Conservation (phyloP, 2,113 vertebrate species). For the Sebastes schlegelii region DNA sequence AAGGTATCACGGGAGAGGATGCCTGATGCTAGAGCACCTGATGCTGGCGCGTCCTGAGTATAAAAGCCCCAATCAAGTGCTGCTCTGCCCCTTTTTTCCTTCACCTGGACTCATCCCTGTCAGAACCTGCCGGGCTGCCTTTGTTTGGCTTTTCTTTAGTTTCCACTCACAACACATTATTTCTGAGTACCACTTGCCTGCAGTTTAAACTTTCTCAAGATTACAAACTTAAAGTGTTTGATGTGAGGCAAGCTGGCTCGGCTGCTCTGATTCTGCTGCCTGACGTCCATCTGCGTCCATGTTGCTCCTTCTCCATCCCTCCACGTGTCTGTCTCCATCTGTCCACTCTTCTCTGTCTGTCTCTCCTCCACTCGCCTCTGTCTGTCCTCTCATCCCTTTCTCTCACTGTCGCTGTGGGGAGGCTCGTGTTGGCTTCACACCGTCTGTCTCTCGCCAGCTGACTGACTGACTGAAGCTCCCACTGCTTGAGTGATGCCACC, state of each 20-base stretch:
- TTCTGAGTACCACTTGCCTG: neutral
- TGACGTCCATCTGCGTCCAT: conserved; percentile 40
- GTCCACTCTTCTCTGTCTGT: neutral
- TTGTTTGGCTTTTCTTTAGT: too few relatives aligned
- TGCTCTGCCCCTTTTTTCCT: too few relatives aligned
- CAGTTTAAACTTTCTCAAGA: neutral
- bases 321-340: conserved; percentile 1
- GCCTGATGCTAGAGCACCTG: too few relatives aligned
- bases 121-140: too few relatives aligned
- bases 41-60: too few relatives aligned
- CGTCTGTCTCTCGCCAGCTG: conserved; percentile 49
- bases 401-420: conserved; percentile 24
- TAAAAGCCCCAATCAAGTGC: too few relatives aligned
- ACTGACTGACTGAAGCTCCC: conserved; percentile 47
- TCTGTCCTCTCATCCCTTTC: conserved; percentile 6
- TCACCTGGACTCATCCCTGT: too few relatives aligned
- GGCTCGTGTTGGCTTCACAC: conserved; percentile 50
- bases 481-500: conserved; percentile 53
- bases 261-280: neutral
- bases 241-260: neutral
- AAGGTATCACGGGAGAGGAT: too few relatives aligned
- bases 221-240: neutral
- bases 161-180: too few relatives aligned
- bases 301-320: conserved; percentile 28
- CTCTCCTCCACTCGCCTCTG: neutral